Base-by-base conservation (phyloP, 2,888 invertebrate genomes). In the Amiota mariae region DNA sequence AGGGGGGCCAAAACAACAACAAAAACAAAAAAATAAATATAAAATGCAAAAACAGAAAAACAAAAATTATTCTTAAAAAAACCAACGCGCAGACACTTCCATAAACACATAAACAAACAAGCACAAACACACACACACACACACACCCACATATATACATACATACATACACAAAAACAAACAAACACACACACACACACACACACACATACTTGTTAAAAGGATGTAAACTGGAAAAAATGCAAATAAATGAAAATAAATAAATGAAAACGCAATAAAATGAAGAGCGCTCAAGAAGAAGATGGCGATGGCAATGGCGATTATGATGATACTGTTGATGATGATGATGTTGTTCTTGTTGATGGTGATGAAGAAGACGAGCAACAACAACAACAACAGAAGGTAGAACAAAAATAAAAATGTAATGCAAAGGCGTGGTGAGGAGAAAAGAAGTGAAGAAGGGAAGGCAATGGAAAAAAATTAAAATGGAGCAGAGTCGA, bases 201-300 rank as follows among this genome's bases (percentile, higher is more conserved):
- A 57, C 57, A 57, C 46, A 1, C 57, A 59, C 59, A 70, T 20
- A 57, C 46, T 36, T 36, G 36, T 36, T 36, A 59, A 57, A 59
- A 36, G 24, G 48, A 56, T 24, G 18, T 54, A 70, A 51, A 70
- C 54, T 54, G 59, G n/a, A 54, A 54, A 70, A 71, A 57, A 71
- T 57, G 59, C 70, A 71, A 71, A 59, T 71, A 71, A 59, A 71
- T 71, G 48, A 57, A 46, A 59, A 71, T 47, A 59, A 70, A 70
- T 36, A 70, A 70, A 70, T 54, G 9, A 46, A 56, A 56, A 70
- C 51, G 49, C 68, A 68, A 49, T 49, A 51, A 68, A 51, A 59
- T 36, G n/a, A 48, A 51, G 49, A 68, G 24, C 15, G 9, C 13
- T 49, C 18, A 59, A 20, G 59, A 59, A 59, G 59, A 59, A 20